A percentile compares a stretch with the other conserved stretches of the same genome.
These are phyloP conservation scores for Cylas formicarius DNA, from an alignment of 1,140 invertebrate species.

Conservation along the genomic window DNA sequence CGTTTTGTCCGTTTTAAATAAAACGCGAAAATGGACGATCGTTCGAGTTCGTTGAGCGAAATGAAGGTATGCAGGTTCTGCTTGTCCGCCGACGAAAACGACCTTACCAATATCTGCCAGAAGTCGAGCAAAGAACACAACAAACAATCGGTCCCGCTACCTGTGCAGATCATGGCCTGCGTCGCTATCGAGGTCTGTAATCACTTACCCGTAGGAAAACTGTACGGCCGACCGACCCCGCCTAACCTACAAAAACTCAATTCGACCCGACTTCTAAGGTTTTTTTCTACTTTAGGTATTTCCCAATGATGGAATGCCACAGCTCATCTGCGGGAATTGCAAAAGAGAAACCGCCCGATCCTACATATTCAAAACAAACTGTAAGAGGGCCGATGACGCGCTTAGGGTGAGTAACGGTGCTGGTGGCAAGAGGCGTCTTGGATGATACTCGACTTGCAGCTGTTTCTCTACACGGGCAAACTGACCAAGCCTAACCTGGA, in stretches of 20 bases:
- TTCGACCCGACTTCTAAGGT: too few relatives aligned
- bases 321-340: constrained; percentile 60
- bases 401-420: constrained; percentile 41
- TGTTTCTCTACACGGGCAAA: constrained; percentile 56
- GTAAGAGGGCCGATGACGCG: constrained; percentile 62
- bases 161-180: constrained; percentile 67
- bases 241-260: too few relatives aligned
- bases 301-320: constrained; percentile 64
- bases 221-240: too few relatives aligned
- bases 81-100: constrained; percentile 49
- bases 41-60: constrained; percentile 39
- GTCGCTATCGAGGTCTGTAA: constrained; percentile 61
- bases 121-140: constrained; percentile 43
- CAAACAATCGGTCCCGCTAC: constrained; percentile 53
- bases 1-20: too few relatives aligned
- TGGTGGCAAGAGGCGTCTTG: neutral
- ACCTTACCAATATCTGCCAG: constrained; percentile 58
- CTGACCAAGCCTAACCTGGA: constrained; percentile 38
- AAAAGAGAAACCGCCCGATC: constrained; percentile 58
- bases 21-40: constrained; percentile 23
- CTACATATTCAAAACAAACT: constrained; percentile 66
- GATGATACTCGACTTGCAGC: constrained; percentile 1
- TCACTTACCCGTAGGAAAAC: too few relatives aligned
- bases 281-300: constrained; percentile 54
- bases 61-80: constrained; percentile 67